Conservation (phyloP, 2,888 invertebrate genomes). For the Cantharis rustica region DNA sequence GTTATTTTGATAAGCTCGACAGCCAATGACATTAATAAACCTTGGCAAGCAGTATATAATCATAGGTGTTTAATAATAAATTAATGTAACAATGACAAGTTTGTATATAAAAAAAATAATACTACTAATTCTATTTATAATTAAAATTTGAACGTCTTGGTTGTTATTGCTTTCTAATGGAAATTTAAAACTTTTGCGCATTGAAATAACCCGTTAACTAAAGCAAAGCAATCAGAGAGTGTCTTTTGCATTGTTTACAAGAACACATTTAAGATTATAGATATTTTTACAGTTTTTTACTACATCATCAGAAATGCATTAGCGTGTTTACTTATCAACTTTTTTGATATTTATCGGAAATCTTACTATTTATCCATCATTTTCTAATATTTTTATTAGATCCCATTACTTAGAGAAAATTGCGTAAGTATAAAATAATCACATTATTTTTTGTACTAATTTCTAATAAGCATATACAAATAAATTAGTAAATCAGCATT, state of each 20-base stretch:
- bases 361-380: slow-evolving; percentile 13
- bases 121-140: no score
- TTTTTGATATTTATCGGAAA: slow-evolving; percentile 13
- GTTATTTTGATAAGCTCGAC: no score
- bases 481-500: no score
- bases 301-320: slow-evolving; percentile 17
- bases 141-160: not conserved
- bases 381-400: not conserved
- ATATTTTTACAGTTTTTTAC: slow-evolving; percentile 9
- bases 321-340: slow-evolving; percentile 17
- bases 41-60: not conserved
- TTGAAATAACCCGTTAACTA: not conserved
- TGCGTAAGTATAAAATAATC: not conserved
- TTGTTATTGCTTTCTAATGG: no score
- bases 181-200: not conserved
- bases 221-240: not conserved
- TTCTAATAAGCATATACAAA: no score
- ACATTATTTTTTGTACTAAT: not conserved
- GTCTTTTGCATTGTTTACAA: not conserved
- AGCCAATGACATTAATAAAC: not conserved
- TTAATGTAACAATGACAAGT: not conserved
- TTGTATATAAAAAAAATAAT: not conserved
- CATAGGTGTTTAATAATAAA: not conserved
- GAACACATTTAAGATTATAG: not conserved
- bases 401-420: not conserved